Base-by-base conservation (phyloP, 2,797 vertebrate species). In the Parauchenoglanis punctatus region DNA sequence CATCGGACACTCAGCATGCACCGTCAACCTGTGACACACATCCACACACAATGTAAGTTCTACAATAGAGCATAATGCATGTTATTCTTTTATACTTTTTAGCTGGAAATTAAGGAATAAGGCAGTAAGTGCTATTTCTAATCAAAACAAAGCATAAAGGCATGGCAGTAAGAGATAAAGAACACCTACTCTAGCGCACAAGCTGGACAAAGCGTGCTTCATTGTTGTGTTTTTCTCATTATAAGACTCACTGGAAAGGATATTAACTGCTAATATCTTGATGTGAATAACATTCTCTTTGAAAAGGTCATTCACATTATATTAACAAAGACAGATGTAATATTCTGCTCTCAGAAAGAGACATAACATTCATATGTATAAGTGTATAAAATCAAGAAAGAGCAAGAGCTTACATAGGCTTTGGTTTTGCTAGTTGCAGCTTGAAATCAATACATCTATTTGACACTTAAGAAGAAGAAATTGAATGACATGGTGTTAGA, bases 1-100 rank as follows among this genome's bases (percentile, higher is more conserved):
- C 99, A 99, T 99, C 67, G 99, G 99, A 92, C 99, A 99, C 96
- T 99, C 99, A 68, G 99, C 99, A 94, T 99, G 98, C 90, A 99
- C 98, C 86, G 99, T 99, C 94, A 99, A 97, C 96, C 99, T 99
- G 94, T 89, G 12, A 58, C 49, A 83, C 78, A 77, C n/a, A 68
- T 23, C 77, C 58, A 86, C 61, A 87, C 54, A 72, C 58, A 54
- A 8, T 20, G 5, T 23, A 15, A 87, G 18, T 73, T 17, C 52
- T 10, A 44, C 0, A 2, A 28, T n/a, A n/a, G 15, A 44, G 44
- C 12, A 6, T 59, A 59, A 59, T 25, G 31, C 28, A 75, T 17
- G 46, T 25, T 75, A 76, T 7, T 17, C 13, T 28, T 76, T 28
- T n/a, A n/a, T 15, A 75, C 1, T 3, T 72, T 72, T 72, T 5